phyloP scores from a whole-genome alignment of 2,113 vertebrate species.

The Halcyon malimbica region DNA sequence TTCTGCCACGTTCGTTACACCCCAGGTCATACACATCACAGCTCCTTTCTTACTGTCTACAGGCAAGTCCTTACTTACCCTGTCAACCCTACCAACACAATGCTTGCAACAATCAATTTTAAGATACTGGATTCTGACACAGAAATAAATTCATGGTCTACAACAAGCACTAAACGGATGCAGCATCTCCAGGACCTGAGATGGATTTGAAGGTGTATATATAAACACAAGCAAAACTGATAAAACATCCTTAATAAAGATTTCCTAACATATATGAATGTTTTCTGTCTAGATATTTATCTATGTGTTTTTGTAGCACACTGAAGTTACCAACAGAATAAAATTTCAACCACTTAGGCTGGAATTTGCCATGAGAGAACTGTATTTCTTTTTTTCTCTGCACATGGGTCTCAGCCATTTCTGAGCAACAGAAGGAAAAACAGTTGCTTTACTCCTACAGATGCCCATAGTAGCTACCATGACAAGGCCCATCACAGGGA shows the following conservation, averaged over 20 bases:
- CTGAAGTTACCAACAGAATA: background rate
- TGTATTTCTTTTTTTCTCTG: background rate
- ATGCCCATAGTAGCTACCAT: background rate
- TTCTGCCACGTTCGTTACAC: background rate
- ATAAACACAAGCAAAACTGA: background rate
- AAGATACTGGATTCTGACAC: constrained; percentile 32
- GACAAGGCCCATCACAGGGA: background rate
- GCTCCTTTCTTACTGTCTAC: background rate
- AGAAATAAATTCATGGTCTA: constrained; percentile 14
- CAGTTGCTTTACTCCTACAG: background rate
- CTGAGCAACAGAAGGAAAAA: background rate
- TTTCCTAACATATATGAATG: background rate
- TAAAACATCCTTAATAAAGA: background rate
- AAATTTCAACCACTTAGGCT: background rate
- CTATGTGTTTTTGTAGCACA: background rate
- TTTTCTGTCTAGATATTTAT: background rate
- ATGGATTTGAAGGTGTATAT: background rate
- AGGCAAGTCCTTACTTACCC: background rate
- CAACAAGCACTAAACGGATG: constrained; percentile 22
- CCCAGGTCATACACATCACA: background rate
- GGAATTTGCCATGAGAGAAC: background rate
- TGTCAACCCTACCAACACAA: constrained; percentile 34
- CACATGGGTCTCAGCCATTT: background rate
- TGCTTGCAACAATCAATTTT: constrained; percentile 41
- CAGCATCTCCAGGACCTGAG: background rate